Conservation (phyloP, 2,113 vertebrate species). For the Scomber colias region DNA sequence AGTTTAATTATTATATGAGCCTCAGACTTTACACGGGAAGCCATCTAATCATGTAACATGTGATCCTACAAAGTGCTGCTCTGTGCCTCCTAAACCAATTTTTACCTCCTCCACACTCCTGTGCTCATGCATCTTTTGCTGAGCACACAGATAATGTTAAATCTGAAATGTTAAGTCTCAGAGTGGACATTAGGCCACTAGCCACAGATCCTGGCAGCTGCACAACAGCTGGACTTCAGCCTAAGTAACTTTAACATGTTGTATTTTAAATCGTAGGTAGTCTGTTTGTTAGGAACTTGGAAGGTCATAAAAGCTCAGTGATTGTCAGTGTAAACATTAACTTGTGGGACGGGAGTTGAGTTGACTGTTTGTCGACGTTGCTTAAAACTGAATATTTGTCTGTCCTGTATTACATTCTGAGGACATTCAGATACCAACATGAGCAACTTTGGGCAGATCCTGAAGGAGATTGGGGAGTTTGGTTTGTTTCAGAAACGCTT, state of each 20-base stretch:
- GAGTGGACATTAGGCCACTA: neutral
- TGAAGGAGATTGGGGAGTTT: conserved; percentile 87
- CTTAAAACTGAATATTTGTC: neutral
- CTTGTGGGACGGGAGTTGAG: neutral
- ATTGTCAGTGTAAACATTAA: conserved; percentile 70
- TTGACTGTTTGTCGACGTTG: neutral
- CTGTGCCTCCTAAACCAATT: neutral
- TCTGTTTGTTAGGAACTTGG: conserved; percentile 15
- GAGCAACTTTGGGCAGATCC: conserved; percentile 83
- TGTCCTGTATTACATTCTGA: neutral
- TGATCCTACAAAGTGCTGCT: neutral
- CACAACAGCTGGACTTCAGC: conserved; percentile 38
- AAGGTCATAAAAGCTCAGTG: conserved; percentile 16
- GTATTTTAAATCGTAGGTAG: neutral
- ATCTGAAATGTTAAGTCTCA: neutral
- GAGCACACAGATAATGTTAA: neutral
- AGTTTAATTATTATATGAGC: neutral
- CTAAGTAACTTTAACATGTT: neutral
- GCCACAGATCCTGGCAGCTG: neutral
- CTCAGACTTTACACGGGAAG: neutral
- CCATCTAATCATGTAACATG: neutral
- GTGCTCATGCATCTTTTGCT: neutral
- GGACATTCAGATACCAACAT: conserved; percentile 52
- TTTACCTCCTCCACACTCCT: neutral
- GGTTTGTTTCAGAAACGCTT: conserved; percentile 88